Conservation (phyloP, 2,113 vertebrate genomes). For the Pyrgilauda ruficollis region DNA sequence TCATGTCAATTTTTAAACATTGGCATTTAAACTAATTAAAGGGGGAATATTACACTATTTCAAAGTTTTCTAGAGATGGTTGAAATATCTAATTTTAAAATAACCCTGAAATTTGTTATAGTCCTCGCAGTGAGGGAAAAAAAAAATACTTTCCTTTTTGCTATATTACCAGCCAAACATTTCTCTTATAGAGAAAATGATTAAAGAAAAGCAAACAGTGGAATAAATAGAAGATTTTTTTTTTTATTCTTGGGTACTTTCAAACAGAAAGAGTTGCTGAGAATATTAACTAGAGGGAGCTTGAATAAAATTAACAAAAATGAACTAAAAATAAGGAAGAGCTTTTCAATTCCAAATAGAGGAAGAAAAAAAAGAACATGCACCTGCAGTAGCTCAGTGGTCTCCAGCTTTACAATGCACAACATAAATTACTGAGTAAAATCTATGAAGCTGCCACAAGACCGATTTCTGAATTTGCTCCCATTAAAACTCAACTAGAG, state of each 20-base stretch:
- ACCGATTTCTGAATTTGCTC: neutral
- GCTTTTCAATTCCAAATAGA: neutral
- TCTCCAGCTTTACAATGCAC: neutral
- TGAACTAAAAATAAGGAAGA: conserved; percentile 3
- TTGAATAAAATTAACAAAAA: conserved; percentile 11
- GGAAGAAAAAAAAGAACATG: neutral
- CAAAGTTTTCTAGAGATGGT: neutral
- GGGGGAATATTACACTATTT: neutral
- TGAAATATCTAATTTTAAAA: neutral
- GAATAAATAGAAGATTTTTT: neutral
- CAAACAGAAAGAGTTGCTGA: neutral
- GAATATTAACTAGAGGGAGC: neutral
- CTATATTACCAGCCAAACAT: neutral
- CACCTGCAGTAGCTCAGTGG: neutral
- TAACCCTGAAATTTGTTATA: neutral
- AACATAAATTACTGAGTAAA: neutral
- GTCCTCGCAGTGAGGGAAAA: neutral
- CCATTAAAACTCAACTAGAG: neutral
- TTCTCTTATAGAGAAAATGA: neutral
- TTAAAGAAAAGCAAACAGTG: neutral
- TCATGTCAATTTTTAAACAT: neutral
- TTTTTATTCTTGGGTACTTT: neutral
- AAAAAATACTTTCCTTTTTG: neutral
- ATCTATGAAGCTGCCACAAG: neutral
- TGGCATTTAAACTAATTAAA: neutral